A percentile compares a stretch with the other conserved stretches of the same genome.
These are phyloP conservation scores for Coreius guichenoti DNA, from an alignment of 2,797 vertebrate genomes.

Conservation along the genomic window DNA sequence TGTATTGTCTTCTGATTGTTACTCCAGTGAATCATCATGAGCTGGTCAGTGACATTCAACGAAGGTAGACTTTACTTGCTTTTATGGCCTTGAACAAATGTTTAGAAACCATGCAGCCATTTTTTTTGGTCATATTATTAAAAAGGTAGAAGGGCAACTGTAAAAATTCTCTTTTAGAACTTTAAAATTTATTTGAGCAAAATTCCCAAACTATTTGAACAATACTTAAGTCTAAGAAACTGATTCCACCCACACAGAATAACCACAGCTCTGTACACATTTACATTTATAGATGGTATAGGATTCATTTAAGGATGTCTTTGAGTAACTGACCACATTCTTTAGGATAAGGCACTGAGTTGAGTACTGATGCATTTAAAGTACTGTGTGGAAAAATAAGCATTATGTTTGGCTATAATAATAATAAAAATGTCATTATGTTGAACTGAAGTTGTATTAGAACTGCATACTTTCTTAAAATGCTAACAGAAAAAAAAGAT, in stretches of 20 bases:
- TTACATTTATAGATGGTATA: neutral
- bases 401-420: neutral
- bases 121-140: slow-evolving; percentile 12
- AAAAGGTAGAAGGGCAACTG: neutral
- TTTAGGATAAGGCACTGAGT: slow-evolving; percentile 21
- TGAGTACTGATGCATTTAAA: slow-evolving; percentile 4
- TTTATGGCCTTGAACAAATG: neutral
- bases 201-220: neutral
- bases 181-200: neutral
- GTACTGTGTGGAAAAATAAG: neutral
- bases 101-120: neutral
- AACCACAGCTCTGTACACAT: slow-evolving; percentile 2
- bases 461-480: neutral
- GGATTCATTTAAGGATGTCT: neutral
- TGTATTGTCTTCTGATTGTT: neutral
- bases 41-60: neutral
- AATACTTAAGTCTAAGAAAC: neutral
- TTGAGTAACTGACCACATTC: neutral
- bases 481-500: too few relatives aligned
- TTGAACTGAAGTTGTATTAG: neutral
- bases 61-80: neutral
- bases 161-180: neutral
- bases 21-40: slow-evolving; percentile 11
- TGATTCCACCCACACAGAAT: neutral
- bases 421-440: neutral